These are phyloP conservation scores for Ptychodera flava DNA, from an alignment of 35 echinoderm and acorn worm species.

Conservation along the genomic window DNA sequence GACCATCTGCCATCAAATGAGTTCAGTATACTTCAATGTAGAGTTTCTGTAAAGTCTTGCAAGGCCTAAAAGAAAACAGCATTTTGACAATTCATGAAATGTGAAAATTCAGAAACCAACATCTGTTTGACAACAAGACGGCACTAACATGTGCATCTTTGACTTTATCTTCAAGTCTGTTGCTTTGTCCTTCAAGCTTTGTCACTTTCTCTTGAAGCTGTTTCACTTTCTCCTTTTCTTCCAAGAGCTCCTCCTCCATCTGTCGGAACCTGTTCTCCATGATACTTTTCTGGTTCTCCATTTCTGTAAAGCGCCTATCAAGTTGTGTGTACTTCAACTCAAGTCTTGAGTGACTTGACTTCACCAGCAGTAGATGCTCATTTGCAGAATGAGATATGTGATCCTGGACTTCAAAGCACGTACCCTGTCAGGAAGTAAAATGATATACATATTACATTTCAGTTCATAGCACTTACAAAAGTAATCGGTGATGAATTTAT, in stretches of 20 bases:
- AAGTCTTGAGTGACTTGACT: neutral
- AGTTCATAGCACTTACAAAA: too few relatives aligned
- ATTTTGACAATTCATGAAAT: too few relatives aligned
- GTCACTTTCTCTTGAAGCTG: neutral
- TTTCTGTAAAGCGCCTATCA: neutral
- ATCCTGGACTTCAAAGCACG: neutral
- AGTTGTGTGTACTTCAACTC: neutral
- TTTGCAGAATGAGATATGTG: neutral
- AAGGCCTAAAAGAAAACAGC: too few relatives aligned
- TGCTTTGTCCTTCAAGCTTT: neutral
- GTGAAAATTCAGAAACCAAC: too few relatives aligned
- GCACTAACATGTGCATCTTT: neutral
- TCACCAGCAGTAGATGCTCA: neutral
- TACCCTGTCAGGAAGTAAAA: too few relatives aligned
- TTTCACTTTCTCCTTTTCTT: neutral
- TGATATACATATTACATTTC: too few relatives aligned
- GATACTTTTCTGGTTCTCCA: neutral
- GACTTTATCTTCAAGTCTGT: neutral
- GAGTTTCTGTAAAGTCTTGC: too few relatives aligned
- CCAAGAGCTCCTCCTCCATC: neutral
- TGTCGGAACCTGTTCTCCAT: neutral
- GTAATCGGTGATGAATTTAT: too few relatives aligned
- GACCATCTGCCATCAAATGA: too few relatives aligned
- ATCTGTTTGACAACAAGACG: neutral
- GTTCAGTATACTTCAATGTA: too few relatives aligned